phyloP scores from a whole-genome alignment of 2,888 invertebrate genomes.

The Lycophotia porphyrea region DNA sequence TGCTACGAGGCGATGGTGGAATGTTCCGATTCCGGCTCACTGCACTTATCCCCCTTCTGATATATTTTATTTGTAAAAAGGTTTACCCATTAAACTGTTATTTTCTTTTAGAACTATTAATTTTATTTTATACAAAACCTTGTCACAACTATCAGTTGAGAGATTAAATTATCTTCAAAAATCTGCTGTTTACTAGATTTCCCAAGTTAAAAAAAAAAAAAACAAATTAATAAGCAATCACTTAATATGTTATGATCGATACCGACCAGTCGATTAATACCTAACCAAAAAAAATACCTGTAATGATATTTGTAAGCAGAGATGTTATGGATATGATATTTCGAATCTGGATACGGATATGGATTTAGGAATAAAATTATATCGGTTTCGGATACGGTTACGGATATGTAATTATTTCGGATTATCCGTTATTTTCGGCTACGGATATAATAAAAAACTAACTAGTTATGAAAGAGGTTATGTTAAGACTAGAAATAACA shows the following conservation, averaged over 20 bases:
- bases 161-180: not conserved
- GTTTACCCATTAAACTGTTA: not conserved
- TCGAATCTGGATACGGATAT: too few species aligned
- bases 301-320: too few species aligned
- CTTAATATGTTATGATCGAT: not conserved
- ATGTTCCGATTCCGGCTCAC: conserved; percentile 65
- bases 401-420: too few species aligned
- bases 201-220: not conserved
- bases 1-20: conserved; percentile 63
- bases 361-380: too few species aligned
- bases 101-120: not conserved
- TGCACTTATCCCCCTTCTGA: conserved; percentile 60
- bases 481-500: too few species aligned
- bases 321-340: too few species aligned
- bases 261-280: not conserved
- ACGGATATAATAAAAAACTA: too few species aligned
- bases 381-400: too few species aligned
- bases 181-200: not conserved
- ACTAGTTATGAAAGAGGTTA: too few species aligned
- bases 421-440: too few species aligned
- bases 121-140: not conserved
- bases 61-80: conserved; percentile 33
- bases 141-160: not conserved
- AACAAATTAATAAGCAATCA: not conserved
- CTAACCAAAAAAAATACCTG: not conserved